Base-by-base conservation (phyloP, 1,140 invertebrate genomes). In the Chymomyza costata region DNA sequence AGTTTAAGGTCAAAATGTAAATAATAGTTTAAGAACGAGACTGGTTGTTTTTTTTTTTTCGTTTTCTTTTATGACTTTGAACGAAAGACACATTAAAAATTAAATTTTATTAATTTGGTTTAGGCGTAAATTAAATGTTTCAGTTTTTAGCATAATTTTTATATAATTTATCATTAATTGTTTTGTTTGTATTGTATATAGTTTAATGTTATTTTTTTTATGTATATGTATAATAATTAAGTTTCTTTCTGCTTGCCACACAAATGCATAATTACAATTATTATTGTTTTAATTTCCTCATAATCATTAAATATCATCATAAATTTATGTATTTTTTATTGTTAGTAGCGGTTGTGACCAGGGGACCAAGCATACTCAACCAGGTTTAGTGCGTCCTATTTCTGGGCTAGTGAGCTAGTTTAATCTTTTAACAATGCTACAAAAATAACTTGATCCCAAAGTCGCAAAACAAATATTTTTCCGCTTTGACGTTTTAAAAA, bases 71-170 rank as follows among this genome's bases (percentile, higher is more conserved):
- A 65, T 80, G 73, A 80, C 74, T 80, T 83, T 83, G 80, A 83
- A 83, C 80, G 80, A 83, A 83, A 83, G 80, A 83, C 80, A 83
- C 80, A 83, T 83, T 83, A 68, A 83, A 83, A 83, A 83, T 83
- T 73, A 83, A 70, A 83, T 62, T 71, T 83, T 74, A 70, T 83
- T 69, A 74, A 67, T 67, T 70, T 49, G 47, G 19, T 43, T 65
- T 81, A 63, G 78, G 80, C 78, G 64, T 82, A 82, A 82, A 80
- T 78, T 74, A 70, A 50, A 47, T 53, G 43, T 31, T n/a, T 78
- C 58, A 56, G 62, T 68, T 73, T 69, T 52, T 51, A 64, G 59
- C 65, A 49, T 70, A 56, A 53, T 82, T 76, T 48, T 69, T 63
- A 56, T 60, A 62, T 81, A 65, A 52, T 50, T 54, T 61, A 37